A percentile compares a stretch with the other conserved stretches of the same genome.
phyloP scores from a whole-genome alignment of 2,113 vertebrate genomes.

The Columba janthina region DNA sequence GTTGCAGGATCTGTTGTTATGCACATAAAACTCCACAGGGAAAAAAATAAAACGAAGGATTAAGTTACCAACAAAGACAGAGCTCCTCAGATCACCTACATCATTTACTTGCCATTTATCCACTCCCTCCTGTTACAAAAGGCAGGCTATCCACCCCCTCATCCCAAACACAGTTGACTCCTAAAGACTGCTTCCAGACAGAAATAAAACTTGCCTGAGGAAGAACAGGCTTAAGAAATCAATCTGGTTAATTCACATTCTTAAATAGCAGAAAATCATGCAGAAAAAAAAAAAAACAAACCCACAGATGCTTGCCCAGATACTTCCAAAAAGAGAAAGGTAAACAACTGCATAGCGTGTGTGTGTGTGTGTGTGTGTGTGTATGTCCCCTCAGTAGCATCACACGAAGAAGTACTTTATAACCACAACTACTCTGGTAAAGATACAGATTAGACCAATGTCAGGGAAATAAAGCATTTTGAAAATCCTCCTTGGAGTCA shows the following conservation, averaged over 20 bases:
- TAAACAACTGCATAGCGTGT: rapidly evolving
- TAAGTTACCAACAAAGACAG: background rate
- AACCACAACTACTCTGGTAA: background rate
- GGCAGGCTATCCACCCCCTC: background rate
- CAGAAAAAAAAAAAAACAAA: background rate
- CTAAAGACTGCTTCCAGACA: background rate
- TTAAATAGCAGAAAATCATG: background rate
- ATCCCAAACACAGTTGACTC: background rate
- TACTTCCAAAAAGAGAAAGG: background rate
- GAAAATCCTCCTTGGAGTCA: background rate
- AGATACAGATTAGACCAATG: rapidly evolving
- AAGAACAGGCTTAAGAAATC: background rate
- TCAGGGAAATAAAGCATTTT: background rate
- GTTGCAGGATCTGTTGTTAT: background rate
- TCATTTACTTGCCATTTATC: background rate
- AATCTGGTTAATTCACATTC: background rate
- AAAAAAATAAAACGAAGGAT: background rate
- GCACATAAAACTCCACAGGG: rapidly evolving
- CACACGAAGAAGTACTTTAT: background rate
- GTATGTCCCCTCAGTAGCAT: rapidly evolving
- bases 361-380: rapidly evolving
- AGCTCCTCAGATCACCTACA: background rate
- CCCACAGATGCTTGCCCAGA: background rate
- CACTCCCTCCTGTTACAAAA: background rate
- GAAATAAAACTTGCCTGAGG: background rate